Evolutionary conservation across 2,888 invertebrate genomes (phyloP).

Genomic region (Hypolimnas misippus): DNA sequence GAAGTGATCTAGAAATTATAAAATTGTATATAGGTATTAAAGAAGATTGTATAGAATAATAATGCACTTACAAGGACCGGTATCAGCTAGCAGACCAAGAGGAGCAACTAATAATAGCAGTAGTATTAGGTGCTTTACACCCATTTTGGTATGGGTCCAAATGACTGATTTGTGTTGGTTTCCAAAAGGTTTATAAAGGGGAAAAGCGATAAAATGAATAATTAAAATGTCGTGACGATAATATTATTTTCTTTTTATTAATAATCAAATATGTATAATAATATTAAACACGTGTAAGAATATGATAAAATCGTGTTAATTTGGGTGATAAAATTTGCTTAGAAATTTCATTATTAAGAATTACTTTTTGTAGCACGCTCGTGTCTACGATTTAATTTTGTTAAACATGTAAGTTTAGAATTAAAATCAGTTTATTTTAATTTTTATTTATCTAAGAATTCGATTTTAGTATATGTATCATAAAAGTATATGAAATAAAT

Average conservation of each 20-base stretch:
- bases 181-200: constrained; percentile 34
- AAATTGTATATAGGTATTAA: neutral
- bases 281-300: constrained; percentile 26
- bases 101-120: constrained; percentile 35
- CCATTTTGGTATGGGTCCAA: constrained; percentile 36
- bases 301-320: constrained; percentile 18
- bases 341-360: neutral
- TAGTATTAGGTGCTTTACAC: constrained; percentile 34
- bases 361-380: neutral
- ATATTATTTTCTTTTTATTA: constrained; percentile 21
- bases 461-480: too few species aligned
- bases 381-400: neutral
- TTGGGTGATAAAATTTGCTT: neutral
- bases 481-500: too few species aligned
- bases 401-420: neutral
- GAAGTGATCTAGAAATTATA: too few species aligned
- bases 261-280: constrained; percentile 20
- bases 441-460: too few species aligned
- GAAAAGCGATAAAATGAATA: constrained; percentile 30
- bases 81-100: constrained; percentile 28
- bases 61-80: constrained; percentile 23
- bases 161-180: constrained; percentile 26
- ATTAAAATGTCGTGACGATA: constrained; percentile 35
- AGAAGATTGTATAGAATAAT: neutral
- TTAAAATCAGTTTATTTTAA: neutral